Conservation (phyloP, 2,888 invertebrate genomes). For the Diabrotica balteata region DNA sequence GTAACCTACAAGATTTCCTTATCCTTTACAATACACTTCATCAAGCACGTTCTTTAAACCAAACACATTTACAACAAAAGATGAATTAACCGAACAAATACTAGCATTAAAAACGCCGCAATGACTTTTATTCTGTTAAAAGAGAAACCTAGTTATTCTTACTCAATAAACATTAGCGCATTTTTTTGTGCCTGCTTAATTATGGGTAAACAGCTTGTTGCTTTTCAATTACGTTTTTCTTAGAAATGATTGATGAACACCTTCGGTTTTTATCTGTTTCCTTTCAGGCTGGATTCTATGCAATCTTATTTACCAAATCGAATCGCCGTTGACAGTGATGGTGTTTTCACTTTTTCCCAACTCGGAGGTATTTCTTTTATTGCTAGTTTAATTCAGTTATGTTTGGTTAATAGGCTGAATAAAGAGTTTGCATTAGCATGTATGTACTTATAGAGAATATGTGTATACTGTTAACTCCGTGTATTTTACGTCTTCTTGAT, state of each 20-base stretch:
- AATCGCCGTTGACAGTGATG: slow-evolving; percentile 6
- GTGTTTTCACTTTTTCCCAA: slow-evolving; percentile 17
- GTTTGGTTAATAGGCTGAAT: too few species aligned
- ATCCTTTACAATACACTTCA: too few species aligned
- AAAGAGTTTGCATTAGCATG: too few species aligned
- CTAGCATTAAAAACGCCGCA: too few species aligned
- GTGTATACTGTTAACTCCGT: too few species aligned
- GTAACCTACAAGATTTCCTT: too few species aligned
- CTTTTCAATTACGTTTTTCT: slow-evolving; percentile 25
- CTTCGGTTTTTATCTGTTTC: slow-evolving; percentile 23
- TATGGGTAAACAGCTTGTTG: slow-evolving; percentile 19
- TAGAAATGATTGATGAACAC: slow-evolving; percentile 17
- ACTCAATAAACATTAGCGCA: slow-evolving; percentile 5
- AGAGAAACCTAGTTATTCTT: slow-evolving; percentile 13
- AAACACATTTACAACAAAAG: too few species aligned
- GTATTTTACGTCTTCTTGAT: too few species aligned
- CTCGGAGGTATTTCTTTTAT: not conserved
- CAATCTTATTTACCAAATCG: slow-evolving; percentile 17
- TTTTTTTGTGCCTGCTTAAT: slow-evolving; percentile 14
- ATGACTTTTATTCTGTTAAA: slow-evolving; percentile 2
- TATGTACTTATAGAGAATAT: too few species aligned
- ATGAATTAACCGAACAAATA: too few species aligned
- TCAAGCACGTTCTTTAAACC: too few species aligned
- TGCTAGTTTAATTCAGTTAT: too few species aligned
- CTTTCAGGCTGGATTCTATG: slow-evolving; percentile 17